Evolutionary conservation across 2,888 invertebrate species (phyloP).

Genomic region (Drosophila acutilabella): DNA sequence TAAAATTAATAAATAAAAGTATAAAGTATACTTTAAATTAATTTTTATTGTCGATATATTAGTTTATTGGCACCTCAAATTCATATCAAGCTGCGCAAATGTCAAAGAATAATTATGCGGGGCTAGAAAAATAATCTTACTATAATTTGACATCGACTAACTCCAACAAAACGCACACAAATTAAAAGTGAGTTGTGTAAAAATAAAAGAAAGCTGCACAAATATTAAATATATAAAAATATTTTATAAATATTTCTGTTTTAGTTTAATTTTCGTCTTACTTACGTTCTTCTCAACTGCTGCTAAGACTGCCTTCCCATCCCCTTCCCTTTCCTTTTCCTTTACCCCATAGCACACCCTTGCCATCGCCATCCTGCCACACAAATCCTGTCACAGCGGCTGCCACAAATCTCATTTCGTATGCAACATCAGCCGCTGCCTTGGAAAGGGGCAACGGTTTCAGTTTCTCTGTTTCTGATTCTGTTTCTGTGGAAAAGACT

Average conservation of each 20-base stretch:
- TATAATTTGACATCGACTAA: too few species aligned
- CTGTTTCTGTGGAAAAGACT: constrained; percentile 8
- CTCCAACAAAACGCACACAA: too few species aligned
- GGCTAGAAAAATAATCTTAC: too few species aligned
- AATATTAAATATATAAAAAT: neutral
- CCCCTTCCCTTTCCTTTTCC: neutral
- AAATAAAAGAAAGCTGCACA: neutral
- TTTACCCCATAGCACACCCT: neutral
- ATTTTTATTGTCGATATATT: too few species aligned
- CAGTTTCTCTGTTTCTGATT: constrained; percentile 8
- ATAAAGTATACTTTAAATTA: too few species aligned
- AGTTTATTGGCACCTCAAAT: too few species aligned
- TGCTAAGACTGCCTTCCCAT: neutral
- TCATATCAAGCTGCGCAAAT: too few species aligned
- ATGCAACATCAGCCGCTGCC: constrained; percentile 63
- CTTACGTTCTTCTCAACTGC: neutral
- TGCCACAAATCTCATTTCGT: constrained; percentile 72
- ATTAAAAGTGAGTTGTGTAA: too few species aligned
- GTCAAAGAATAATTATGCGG: too few species aligned
- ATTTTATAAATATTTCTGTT: neutral
- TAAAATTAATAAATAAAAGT: too few species aligned
- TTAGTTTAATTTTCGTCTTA: constrained; percentile 15
- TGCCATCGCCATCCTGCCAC: constrained; percentile 6
- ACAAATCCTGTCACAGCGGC: constrained; percentile 50
- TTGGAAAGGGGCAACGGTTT: constrained; percentile 13